Conservation (phyloP, 2,888 invertebrate species). For the Heliothis peltigera region DNA sequence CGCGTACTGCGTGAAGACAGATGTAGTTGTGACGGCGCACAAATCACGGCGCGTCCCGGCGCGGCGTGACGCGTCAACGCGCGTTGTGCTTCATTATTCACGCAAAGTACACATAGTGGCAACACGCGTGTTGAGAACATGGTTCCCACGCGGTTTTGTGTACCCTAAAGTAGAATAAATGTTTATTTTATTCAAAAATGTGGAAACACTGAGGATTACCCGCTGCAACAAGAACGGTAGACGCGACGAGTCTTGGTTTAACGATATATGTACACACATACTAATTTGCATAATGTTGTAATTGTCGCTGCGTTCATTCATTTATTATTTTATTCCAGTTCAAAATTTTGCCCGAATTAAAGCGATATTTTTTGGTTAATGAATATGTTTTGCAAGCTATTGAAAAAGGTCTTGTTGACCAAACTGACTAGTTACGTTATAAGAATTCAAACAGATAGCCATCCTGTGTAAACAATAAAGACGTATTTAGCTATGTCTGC, state of each 20-base stretch:
- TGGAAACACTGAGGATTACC: neutral
- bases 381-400: too few species aligned
- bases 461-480: neutral
- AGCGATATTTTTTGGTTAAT: too few species aligned
- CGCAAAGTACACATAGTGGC: constrained; percentile 21
- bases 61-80: constrained; percentile 14
- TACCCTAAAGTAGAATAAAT: neutral
- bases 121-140: neutral
- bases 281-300: too few species aligned
- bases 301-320: too few species aligned
- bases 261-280: too few species aligned
- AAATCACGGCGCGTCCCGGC: constrained; percentile 29
- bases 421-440: too few species aligned
- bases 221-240: too few species aligned
- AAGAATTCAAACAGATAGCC: neutral
- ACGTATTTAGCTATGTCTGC: neutral
- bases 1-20: neutral
- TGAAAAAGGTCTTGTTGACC: too few species aligned
- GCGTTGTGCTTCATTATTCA: constrained; percentile 35
- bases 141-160: constrained; percentile 4
- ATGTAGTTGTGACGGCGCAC: neutral
- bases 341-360: too few species aligned
- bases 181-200: neutral
- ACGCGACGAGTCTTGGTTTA: too few species aligned
- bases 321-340: too few species aligned